Conservation (phyloP, 2,113 vertebrate species). For the Mus pahari region DNA sequence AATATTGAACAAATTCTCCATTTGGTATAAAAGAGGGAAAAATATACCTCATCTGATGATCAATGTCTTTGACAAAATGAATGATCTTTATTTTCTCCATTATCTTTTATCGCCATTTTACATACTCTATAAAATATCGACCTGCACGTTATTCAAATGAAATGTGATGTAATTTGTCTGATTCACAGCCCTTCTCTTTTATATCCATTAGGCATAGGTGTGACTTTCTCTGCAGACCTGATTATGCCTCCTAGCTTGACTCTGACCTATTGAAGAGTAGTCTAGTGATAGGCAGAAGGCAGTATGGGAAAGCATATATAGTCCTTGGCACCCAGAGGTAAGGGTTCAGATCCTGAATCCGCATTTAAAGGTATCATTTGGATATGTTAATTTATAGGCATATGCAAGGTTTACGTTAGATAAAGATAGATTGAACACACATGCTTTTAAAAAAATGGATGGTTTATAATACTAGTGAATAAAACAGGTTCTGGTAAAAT, state of each 20-base stretch:
- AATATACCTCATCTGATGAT: slow-evolving; percentile 75
- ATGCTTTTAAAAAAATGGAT: not conserved
- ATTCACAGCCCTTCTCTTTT: slow-evolving; percentile 57
- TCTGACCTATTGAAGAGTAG: not conserved
- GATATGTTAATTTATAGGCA: not conserved
- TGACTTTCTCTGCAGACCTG: slow-evolving; percentile 10
- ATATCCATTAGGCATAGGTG: slow-evolving; percentile 56
- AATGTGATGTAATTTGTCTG: slow-evolving; percentile 76
- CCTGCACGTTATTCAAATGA: slow-evolving; percentile 74
- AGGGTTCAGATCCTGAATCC: slow-evolving; percentile 28
- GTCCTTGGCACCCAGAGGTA: not conserved
- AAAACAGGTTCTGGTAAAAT: not conserved
- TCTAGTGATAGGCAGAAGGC: not conserved
- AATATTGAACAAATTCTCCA: slow-evolving; percentile 73
- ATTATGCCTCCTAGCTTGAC: not conserved
- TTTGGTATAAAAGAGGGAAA: slow-evolving; percentile 70
- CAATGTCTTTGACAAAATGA: slow-evolving; percentile 79
- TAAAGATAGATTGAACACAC: not conserved
- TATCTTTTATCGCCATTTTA: slow-evolving; percentile 82
- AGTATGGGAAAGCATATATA: not conserved
- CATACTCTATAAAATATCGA: slow-evolving; percentile 80
- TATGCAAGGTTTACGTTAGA: not conserved
- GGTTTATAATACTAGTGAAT: not conserved
- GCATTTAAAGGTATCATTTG: not conserved
- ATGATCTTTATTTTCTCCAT: slow-evolving; percentile 83